Percentiles rank a stretch among this genome's conserved stretches.
phyloP scores from a whole-genome alignment of 2,888 invertebrate species.

The Apamea monoglypha region DNA sequence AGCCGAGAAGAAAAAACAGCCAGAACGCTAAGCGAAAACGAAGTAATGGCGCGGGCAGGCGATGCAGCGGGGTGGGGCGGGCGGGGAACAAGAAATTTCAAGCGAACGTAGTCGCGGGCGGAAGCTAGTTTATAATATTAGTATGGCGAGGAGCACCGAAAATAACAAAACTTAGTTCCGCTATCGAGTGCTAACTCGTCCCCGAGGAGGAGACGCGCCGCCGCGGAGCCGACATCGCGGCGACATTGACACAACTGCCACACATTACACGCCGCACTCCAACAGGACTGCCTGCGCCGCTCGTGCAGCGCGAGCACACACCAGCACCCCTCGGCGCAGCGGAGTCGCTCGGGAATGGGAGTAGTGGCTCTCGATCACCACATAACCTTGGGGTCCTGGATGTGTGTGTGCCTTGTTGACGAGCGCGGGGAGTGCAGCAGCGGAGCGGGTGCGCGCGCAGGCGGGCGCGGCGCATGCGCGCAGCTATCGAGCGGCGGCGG shows the following conservation, averaged over 20 bases:
- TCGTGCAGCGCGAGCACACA: neutral
- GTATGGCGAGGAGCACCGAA: neutral
- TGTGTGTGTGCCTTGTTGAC: constrained; percentile 24
- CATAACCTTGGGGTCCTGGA: constrained; percentile 4
- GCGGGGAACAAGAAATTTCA: too few relatives aligned
- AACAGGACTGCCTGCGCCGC: neutral
- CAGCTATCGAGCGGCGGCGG: constrained; percentile 56
- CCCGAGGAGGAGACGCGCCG: neutral
- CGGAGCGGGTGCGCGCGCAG: constrained; percentile 17
- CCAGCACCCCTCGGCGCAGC: neutral
- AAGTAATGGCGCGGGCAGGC: too few relatives aligned
- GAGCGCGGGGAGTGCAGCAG: constrained; percentile 20
- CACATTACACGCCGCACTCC: neutral
- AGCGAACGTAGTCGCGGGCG: too few relatives aligned
- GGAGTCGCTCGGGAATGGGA: neutral
- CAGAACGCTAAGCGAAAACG: too few relatives aligned
- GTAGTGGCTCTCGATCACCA: neutral
- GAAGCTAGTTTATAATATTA: too few relatives aligned
- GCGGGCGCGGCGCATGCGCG: constrained; percentile 36
- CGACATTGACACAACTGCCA: constrained; percentile 20
- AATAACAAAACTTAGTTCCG: constrained; percentile 1
- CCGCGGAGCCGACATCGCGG: neutral
- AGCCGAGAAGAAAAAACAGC: too few relatives aligned
- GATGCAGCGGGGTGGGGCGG: too few relatives aligned
- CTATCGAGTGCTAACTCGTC: neutral